Evolutionary conservation across 2,113 vertebrate species (phyloP).

Genomic region (Petrocephalus zakoni): DNA sequence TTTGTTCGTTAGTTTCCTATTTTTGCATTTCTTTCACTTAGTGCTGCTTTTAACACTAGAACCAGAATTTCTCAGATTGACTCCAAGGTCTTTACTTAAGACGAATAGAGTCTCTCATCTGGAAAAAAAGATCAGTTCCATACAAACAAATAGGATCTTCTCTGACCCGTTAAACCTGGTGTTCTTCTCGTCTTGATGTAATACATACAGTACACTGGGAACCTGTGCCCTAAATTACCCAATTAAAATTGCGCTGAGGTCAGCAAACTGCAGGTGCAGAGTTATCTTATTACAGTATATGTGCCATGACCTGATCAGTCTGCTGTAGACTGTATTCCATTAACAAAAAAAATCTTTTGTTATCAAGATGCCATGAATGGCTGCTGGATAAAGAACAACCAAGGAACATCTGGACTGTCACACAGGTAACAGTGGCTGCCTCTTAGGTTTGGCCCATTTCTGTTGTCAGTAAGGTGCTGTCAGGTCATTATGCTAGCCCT

Average conservation of each 20-base stretch:
- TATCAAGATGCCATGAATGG: neutral
- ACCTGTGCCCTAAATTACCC: neutral
- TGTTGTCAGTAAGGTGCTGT: neutral
- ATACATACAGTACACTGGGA: neutral
- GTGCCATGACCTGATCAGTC: neutral
- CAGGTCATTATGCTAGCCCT: neutral
- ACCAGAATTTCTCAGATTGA: neutral
- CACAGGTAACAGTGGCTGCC: neutral
- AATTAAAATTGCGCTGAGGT: neutral
- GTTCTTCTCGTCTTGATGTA: neutral
- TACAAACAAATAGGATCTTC: neutral
- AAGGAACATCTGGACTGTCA: neutral
- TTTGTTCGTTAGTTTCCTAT: neutral
- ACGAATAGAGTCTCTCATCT: neutral
- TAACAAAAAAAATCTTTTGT: neutral
- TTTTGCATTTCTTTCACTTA: neutral
- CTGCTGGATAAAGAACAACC: neutral
- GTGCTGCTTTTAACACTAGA: neutral
- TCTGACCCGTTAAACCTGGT: neutral
- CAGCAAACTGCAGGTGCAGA: neutral
- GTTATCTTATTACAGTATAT: neutral
- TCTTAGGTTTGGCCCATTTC: neutral
- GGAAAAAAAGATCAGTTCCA: neutral
- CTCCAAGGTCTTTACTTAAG: neutral
- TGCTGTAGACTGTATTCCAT: neutral